phyloP scores from a whole-genome alignment of 2,888 invertebrate genomes.

The Stenchaetothrips biformis region DNA sequence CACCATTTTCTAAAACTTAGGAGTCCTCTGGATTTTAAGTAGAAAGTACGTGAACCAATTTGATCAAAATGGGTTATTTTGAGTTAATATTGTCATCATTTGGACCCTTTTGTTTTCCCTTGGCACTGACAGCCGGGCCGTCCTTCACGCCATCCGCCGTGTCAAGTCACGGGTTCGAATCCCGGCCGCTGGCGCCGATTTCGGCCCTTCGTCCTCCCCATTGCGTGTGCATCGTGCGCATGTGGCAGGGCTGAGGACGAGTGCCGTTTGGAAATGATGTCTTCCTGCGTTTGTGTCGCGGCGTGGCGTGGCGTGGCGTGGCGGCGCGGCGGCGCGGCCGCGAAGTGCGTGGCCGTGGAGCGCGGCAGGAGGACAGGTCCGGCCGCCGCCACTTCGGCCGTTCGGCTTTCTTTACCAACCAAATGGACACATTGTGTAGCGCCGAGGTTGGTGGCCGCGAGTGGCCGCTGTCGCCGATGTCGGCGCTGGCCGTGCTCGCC shows the following conservation, averaged over 20 bases:
- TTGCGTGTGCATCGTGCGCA: neutral
- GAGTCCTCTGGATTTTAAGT: too few relatives aligned
- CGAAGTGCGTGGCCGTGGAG: neutral
- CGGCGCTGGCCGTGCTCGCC: too few relatives aligned
- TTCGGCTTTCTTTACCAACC: constrained; percentile 41
- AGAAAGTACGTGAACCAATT: neutral
- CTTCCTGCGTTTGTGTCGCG: constrained; percentile 28
- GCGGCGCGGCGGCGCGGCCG: neutral
- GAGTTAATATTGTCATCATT: neutral
- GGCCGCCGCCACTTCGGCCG: constrained; percentile 12
- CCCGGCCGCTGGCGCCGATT: too few relatives aligned
- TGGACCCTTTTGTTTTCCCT: neutral
- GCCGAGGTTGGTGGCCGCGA: neutral
- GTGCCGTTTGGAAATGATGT: neutral
- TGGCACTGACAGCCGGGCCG: too few relatives aligned
- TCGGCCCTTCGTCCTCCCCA: too few relatives aligned
- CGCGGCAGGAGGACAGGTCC: neutral
- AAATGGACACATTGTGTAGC: constrained; percentile 38
- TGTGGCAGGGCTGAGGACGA: neutral
- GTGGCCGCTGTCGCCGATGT: neutral
- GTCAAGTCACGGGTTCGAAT: too few relatives aligned
- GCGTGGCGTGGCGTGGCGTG: neutral
- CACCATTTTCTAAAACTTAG: too few relatives aligned
- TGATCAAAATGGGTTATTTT: neutral
- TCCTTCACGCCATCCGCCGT: too few relatives aligned